Evolutionary conservation across 2,797 vertebrate species (phyloP).

Genomic region (Xenops minutus): DNA sequence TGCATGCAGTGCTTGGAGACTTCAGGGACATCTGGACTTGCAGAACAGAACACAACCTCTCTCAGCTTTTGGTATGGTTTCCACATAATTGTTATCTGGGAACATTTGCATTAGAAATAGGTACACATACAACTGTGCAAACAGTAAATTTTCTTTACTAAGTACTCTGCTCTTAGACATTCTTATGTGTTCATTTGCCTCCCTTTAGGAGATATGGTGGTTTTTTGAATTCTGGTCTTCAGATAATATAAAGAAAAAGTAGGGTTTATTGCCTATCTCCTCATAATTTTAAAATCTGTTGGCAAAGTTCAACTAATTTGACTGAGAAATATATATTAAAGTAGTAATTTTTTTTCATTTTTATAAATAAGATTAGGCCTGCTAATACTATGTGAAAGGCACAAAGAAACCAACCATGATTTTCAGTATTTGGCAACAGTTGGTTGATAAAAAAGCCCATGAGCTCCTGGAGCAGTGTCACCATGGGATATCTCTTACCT

Average conservation of each 20-base stretch:
- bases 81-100: background rate
- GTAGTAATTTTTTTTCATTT: background rate
- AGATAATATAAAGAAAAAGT: background rate
- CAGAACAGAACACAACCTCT: background rate
- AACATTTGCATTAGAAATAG: conserved; percentile 61
- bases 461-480: background rate
- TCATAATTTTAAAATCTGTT: background rate
- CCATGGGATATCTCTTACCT: background rate
- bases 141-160: background rate
- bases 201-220: background rate
- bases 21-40: background rate
- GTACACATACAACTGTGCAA: conserved; percentile 48
- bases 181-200: background rate
- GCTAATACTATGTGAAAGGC: background rate
- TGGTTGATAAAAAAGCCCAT: background rate
- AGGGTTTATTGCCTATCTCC: background rate
- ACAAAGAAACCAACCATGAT: background rate
- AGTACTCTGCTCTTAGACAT: background rate
- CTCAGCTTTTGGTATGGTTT: background rate
- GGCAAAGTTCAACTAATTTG: background rate
- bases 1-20: background rate
- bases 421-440: background rate
- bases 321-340: background rate
- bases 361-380: background rate
- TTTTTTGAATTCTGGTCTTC: background rate